Evolutionary conservation across 2,113 vertebrate species (phyloP), one percentile per base, ranked within the genome.

Genomic region (Brachyhypopomus occidentalis): DNA sequence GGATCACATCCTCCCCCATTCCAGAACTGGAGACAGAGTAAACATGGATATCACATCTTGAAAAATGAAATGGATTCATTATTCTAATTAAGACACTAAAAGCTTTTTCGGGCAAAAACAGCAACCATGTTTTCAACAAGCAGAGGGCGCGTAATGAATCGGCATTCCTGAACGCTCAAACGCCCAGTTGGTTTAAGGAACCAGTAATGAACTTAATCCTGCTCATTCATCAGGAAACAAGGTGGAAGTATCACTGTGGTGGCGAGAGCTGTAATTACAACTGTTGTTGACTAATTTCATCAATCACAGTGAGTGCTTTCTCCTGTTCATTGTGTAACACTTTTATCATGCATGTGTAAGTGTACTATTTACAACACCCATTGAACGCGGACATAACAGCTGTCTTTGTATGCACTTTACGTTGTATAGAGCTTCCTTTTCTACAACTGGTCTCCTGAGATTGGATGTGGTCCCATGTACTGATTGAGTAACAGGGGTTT

Each of bases 181-280:
- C 20, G 36, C 73, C 14, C 58, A 41, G 56, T 22, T 55, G 20
- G 59, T 73, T 30, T 59, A 36, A 60, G 67, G 59, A 84, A 80
- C 80, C 74, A n/a, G 69, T 67, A 80, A 77, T 72, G 80, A 77
- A 25, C 60, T 72, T 72, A 84, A 81, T 84, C 75, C 79, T 75
- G 27, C 52, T 72, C 52, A 77, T 77, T 75, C 62, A 64, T 84
- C 79, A 67, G 67, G 72, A 52, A 23, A 20, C 20, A 25, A 73
- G 78, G 60, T 76, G 72, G 72, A 80, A 59, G 60, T 66, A 27
- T 48, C 72, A 52, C 48, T 84, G 25, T 81, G 67, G 66, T 72
- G 75, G 73, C 55, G 66, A 67, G 78, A 75, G 67, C 23, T 76
- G 64, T 77, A 84, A 81, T 80, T 81, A 69, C 74, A 48, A 71